Evolutionary conservation across 1,140 invertebrate species (phyloP).

Genomic region (Mycetomoellerius zeteki): DNA sequence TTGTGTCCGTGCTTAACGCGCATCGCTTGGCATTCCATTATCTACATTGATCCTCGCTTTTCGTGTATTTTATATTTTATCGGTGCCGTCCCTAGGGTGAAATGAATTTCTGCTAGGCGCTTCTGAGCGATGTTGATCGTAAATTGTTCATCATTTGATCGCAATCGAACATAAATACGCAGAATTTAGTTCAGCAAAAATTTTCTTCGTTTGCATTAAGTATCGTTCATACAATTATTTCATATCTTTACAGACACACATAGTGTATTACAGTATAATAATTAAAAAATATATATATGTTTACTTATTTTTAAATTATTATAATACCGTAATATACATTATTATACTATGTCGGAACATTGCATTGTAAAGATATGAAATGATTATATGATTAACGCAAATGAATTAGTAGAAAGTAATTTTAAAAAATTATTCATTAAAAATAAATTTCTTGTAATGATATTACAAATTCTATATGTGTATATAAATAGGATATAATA

Average conservation of each 20-base stretch:
- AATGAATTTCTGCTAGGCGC: slow-evolving; percentile 53
- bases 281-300: too few relatives aligned
- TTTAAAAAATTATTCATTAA: too few relatives aligned
- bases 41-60: slow-evolving; percentile 62
- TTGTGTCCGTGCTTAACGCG: slow-evolving; percentile 60
- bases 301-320: too few relatives aligned
- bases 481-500: not conserved
- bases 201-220: not conserved
- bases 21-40: slow-evolving; percentile 55
- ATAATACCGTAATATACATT: too few relatives aligned
- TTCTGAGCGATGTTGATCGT: slow-evolving; percentile 31
- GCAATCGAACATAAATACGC: slow-evolving; percentile 7
- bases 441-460: too few relatives aligned
- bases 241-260: not conserved
- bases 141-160: slow-evolving; percentile 52
- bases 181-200: not conserved
- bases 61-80: slow-evolving; percentile 66
- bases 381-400: too few relatives aligned
- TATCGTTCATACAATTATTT: not conserved
- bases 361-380: too few relatives aligned
- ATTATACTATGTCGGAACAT: too few relatives aligned
- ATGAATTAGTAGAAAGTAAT: too few relatives aligned
- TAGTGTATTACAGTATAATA: too few relatives aligned
- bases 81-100: slow-evolving; percentile 36
- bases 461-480: too few relatives aligned